A percentile compares a stretch with the other conserved stretches of the same genome.
Evolutionary conservation across 2,113 vertebrate species (phyloP).

Genomic region (Anser cygnoides): DNA sequence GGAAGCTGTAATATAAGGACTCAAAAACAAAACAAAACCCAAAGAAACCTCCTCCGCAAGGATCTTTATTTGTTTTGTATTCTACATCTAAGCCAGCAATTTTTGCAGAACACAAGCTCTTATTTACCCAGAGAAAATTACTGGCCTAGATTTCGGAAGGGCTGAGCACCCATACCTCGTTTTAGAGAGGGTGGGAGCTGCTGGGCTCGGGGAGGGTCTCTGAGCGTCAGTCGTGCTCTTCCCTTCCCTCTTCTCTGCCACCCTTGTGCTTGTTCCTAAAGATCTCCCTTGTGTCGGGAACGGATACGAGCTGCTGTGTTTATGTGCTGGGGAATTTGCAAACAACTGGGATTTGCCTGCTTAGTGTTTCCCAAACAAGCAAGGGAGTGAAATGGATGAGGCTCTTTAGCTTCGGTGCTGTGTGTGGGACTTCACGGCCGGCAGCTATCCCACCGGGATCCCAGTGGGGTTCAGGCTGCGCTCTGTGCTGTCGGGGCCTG

Average conservation of each 20-base stretch:
- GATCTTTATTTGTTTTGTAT: constrained; percentile 54
- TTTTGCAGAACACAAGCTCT: constrained; percentile 57
- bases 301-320: neutral
- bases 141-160: constrained; percentile 41
- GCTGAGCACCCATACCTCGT: constrained; percentile 20
- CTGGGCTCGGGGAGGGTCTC: fast-evolving
- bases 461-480: neutral
- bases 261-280: fast-evolving
- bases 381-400: neutral
- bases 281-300: neutral
- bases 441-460: neutral
- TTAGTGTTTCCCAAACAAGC: neutral
- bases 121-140: constrained; percentile 67
- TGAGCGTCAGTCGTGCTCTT: neutral
- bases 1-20: constrained; percentile 24
- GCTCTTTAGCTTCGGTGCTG: neutral
- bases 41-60: constrained; percentile 12
- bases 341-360: neutral
- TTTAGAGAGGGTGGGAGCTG: neutral
- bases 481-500: neutral
- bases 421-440: neutral
- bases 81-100: constrained; percentile 59
- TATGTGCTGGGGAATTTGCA: neutral
- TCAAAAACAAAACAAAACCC: constrained; percentile 30
- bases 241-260: neutral